Conservation (phyloP, 2,888 invertebrate species). For the Disparrhopalites patrizii region DNA sequence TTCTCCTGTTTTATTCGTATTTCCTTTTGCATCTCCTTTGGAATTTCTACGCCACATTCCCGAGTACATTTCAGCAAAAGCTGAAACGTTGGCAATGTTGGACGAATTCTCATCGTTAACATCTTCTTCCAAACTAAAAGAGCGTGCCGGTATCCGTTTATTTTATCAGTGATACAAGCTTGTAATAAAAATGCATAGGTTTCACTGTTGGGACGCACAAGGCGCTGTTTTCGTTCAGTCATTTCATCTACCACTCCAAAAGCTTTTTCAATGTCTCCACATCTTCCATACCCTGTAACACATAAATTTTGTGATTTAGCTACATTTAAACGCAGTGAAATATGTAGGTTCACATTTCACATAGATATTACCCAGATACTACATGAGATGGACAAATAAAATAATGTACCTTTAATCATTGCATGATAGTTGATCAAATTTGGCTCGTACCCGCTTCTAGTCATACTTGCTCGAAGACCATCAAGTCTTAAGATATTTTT, state of each 20-base stretch:
- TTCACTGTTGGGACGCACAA: conserved; percentile 60
- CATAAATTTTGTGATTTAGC: too few species aligned
- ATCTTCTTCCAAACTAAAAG: conserved; percentile 81
- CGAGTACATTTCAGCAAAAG: conserved; percentile 71
- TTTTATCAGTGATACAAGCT: conserved; percentile 73
- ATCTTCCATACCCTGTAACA: conserved; percentile 69
- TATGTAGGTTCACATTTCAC: background rate
- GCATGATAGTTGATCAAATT: conserved; percentile 77
- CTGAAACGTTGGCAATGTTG: conserved; percentile 72
- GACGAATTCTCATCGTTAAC: conserved; percentile 61
- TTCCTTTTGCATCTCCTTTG: conserved; percentile 2
- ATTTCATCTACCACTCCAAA: conserved; percentile 83
- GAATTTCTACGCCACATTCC: conserved; percentile 69
- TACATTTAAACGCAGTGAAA: background rate
- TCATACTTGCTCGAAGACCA: conserved; percentile 64
- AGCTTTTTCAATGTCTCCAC: conserved; percentile 71
- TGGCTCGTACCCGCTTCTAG: conserved; percentile 63
- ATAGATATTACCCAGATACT: background rate
- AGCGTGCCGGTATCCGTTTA: conserved; percentile 75
- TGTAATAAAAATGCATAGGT: conserved; percentile 77
- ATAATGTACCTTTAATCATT: conserved; percentile 67
- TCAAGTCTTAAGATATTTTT: conserved; percentile 68
- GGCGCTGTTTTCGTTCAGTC: conserved; percentile 53
- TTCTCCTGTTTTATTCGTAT: background rate
- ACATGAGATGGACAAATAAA: background rate